phyloP scores from a whole-genome alignment of 1,140 invertebrate genomes.

The Proales similis region DNA sequence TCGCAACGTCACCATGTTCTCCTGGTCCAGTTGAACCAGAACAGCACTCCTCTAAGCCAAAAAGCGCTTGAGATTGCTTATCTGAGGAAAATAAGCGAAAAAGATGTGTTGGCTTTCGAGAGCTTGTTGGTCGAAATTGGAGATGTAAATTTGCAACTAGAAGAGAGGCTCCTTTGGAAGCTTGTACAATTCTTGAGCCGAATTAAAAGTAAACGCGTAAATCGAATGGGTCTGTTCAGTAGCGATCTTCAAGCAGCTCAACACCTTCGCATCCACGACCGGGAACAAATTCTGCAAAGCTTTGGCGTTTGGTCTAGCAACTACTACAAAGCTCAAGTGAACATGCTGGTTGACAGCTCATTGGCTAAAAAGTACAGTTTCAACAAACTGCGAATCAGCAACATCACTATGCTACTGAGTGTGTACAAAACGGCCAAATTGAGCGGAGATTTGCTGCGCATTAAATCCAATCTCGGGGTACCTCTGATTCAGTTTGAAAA shows the following conservation, averaged over 20 bases:
- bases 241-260: constrained; percentile 42
- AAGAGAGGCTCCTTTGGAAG: constrained; percentile 78
- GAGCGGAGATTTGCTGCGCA: constrained; percentile 63
- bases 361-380: constrained; percentile 58
- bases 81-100: constrained; percentile 7
- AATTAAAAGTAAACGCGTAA: constrained; percentile 45
- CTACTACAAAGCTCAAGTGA: constrained; percentile 28
- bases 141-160: constrained; percentile 68
- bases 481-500: constrained; percentile 92
- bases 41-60: constrained; percentile 10
- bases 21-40: constrained; percentile 4
- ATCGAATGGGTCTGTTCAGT: constrained; percentile 39
- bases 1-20: constrained; percentile 11
- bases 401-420: constrained; percentile 72
- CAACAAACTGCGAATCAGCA: constrained; percentile 69
- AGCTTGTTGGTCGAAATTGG: constrained; percentile 6
- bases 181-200: constrained; percentile 65
- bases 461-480: constrained; percentile 77
- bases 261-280: constrained; percentile 39
- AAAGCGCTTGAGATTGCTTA: constrained; percentile 19
- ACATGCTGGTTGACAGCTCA: constrained; percentile 13
- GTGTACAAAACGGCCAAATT: constrained; percentile 75
- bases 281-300: constrained; percentile 4
- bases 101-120: constrained; percentile 7
- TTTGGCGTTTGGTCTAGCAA: not conserved